Evolutionary conservation across 2,888 invertebrate species (phyloP).

Genomic region (Lasius platythorax): DNA sequence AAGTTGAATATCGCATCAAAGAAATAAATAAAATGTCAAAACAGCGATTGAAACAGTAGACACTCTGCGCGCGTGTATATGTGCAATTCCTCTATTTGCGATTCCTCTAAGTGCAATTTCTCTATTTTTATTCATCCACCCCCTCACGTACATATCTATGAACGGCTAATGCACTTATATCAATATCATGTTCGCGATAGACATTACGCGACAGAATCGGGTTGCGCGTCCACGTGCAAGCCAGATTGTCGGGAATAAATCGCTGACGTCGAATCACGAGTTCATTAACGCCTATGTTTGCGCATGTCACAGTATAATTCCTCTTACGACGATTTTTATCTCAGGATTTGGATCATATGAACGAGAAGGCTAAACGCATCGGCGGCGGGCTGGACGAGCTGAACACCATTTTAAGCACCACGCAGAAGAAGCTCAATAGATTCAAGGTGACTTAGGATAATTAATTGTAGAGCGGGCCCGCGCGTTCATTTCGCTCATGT

Average conservation of each 20-base stretch:
- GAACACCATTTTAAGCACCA: constrained; percentile 92
- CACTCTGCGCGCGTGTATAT: neutral
- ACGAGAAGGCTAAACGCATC: constrained; percentile 89
- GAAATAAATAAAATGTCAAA: neutral
- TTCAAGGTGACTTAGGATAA: constrained; percentile 89
- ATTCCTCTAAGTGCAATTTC: neutral
- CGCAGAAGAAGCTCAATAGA: constrained; percentile 95
- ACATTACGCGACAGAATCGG: constrained; percentile 27
- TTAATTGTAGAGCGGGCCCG: constrained; percentile 25
- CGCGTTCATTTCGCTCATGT: constrained; percentile 37
- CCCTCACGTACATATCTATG: neutral
- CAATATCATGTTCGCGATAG: constrained; percentile 19
- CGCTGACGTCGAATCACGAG: neutral
- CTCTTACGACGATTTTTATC: constrained; percentile 25
- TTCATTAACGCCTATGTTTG: constrained; percentile 23
- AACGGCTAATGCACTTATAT: constrained; percentile 2
- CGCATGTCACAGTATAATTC: constrained; percentile 16
- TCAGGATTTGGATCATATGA: constrained; percentile 89
- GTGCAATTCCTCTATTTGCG: neutral
- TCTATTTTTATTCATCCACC: neutral
- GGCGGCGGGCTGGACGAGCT: constrained; percentile 93
- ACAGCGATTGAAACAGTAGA: neutral
- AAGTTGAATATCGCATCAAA: neutral
- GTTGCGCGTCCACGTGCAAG: constrained; percentile 44
- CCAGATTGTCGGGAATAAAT: constrained; percentile 4